phyloP scores from a whole-genome alignment of 2,113 vertebrate genomes.

The Phalacrocorax pelagicus region DNA sequence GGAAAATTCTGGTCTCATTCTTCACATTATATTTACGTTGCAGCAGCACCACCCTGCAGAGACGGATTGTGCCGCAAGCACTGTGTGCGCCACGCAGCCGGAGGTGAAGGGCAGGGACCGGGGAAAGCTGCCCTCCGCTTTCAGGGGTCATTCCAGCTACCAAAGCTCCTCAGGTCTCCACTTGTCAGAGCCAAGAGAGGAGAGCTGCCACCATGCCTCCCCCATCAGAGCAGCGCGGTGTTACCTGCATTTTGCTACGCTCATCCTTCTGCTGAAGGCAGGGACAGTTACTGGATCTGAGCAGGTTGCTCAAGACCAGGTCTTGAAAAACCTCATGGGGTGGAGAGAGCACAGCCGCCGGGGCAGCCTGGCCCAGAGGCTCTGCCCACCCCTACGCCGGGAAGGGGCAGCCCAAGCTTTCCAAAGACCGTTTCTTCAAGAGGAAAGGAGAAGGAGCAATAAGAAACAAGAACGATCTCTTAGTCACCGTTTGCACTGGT shows the following conservation, averaged over 20 bases:
- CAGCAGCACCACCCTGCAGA: not conserved
- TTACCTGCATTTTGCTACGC: not conserved
- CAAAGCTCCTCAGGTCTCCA: not conserved
- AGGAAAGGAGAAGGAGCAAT: not conserved
- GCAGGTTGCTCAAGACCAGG: not conserved
- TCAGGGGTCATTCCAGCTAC: fast-evolving
- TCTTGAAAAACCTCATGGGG: not conserved
- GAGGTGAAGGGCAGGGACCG: not conserved
- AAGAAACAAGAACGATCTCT: not conserved
- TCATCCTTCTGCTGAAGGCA: not conserved
- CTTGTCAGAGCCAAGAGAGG: no score
- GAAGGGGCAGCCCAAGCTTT: not conserved
- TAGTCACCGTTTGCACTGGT: no score
- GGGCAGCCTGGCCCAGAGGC: not conserved
- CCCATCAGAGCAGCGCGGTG: not conserved
- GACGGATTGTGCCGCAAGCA: not conserved
- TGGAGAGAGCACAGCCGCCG: fast-evolving
- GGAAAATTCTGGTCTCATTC: not conserved
- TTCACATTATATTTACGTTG: not conserved
- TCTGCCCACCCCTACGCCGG: not conserved
- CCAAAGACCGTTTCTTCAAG: not conserved
- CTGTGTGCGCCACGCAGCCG: fast-evolving
- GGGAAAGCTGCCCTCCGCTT: fast-evolving
- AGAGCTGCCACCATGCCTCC: not conserved
- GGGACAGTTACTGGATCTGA: not conserved